Base-by-base conservation (phyloP, 2,113 vertebrate species). In the Zeus faber region DNA sequence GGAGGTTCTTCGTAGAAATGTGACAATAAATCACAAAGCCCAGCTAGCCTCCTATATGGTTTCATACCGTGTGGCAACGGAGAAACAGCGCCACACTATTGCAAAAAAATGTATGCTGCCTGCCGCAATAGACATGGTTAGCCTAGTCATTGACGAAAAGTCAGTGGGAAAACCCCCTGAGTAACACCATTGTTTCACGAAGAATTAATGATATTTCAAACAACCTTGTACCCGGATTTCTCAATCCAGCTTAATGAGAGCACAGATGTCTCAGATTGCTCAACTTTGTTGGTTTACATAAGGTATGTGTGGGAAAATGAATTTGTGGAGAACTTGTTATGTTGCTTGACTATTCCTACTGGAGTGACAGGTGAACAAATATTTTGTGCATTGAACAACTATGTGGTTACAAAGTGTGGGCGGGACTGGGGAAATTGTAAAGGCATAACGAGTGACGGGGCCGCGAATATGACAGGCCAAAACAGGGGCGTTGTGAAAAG, bases 11-110 rank as follows among this genome's bases (percentile, higher is more conserved):
- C 1, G 33, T 14, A 37, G 33, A 37, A 37, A 37, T 14, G 13
- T 37, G 1, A 35, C 1, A 35, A 3, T 10, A 7, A 43, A 41
- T 23, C 5, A 54, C 18, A 40, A 41, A 25, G 22, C 9, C 6
- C 35, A 8, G 23, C n/a, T 41, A 41, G 52, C 52, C 22, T 54
- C 37, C n/a, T 54, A 17, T 9, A 54, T 54, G 52, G 52, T 54
- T 23, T 23, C 52, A 22, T 54, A 58, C 29, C 17, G 18, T 23
- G 20, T 58, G 22, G 54, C 39, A 18, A 44, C 7, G 10, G 39
- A 45, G 24, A 56, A 45, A 45, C 1, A 11, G 18, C 17, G 16
- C 41, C 26, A 57, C 26, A 31, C 41, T 21, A 22, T 46, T 46
- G 54, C 41, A 29, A 26, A 57, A n/a, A 57, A 57, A 46, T 47